Evolutionary conservation across 2,888 invertebrate species (phyloP).

Genomic region (Hypselothyrea guttata): DNA sequence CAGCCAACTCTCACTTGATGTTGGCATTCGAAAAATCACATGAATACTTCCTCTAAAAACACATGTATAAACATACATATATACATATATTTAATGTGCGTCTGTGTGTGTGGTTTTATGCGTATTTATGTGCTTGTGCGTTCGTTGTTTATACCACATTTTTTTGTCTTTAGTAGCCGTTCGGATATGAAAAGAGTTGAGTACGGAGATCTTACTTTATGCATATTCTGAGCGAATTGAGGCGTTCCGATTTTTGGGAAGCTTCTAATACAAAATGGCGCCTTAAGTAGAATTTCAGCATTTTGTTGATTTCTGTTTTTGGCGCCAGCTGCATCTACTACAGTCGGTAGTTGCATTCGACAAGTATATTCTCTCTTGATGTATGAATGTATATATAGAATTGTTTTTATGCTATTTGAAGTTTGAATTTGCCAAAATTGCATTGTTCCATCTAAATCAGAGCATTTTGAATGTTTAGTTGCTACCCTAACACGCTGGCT

Average conservation of each 20-base stretch:
- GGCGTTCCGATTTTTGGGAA: slow-evolving; percentile 29
- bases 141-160: no score
- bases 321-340: slow-evolving; percentile 16
- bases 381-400: no score
- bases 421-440: no score
- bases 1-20: slow-evolving; percentile 20
- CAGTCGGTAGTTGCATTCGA: no score
- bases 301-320: slow-evolving; percentile 9
- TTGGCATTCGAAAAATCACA: slow-evolving; percentile 16
- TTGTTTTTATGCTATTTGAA: no score
- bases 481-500: no score
- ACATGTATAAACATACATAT: slow-evolving; percentile 1
- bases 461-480: no score
- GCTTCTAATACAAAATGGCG: slow-evolving; percentile 7
- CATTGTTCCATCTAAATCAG: no score
- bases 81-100: background rate
- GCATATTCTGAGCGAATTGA: slow-evolving; percentile 22
- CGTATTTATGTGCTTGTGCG: background rate
- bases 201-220: background rate
- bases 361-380: no score
- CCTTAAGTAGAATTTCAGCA: slow-evolving; percentile 5
- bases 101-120: slow-evolving; percentile 38
- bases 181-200: background rate
- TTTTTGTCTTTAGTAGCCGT: no score
- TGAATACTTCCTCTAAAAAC: background rate